Percentiles rank a stretch among this genome's conserved stretches.
Evolutionary conservation across 2,113 vertebrate genomes (phyloP).

Genomic region (Cygnus atratus): DNA sequence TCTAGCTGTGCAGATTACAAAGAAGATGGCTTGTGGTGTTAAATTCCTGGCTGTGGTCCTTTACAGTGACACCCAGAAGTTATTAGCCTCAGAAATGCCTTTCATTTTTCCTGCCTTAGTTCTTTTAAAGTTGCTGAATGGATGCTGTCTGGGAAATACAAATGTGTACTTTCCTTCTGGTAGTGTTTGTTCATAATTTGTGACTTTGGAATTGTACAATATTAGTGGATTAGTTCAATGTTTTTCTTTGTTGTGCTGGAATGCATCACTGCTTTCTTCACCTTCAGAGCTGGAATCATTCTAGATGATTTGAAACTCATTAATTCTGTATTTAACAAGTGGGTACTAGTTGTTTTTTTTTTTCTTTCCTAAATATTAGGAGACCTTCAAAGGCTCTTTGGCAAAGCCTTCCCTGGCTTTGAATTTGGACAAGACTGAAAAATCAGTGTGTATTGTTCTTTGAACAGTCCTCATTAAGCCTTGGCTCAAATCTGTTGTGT

Average conservation of each 20-base stretch:
- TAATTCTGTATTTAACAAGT: neutral
- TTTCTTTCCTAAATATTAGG: neutral
- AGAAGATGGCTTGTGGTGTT: neutral
- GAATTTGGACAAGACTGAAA: neutral
- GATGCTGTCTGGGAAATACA: neutral
- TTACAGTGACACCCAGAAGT: neutral
- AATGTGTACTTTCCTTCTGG: neutral
- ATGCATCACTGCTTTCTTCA: neutral
- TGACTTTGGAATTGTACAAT: neutral
- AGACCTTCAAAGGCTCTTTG: neutral
- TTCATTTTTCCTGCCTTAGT: neutral
- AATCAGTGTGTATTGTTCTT: neutral
- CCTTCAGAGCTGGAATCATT: neutral
- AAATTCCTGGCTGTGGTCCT: neutral
- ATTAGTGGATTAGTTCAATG: neutral
- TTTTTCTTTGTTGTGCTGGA: neutral
- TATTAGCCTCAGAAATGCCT: neutral
- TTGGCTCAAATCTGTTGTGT: neutral
- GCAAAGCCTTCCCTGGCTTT: neutral
- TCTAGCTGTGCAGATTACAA: neutral
- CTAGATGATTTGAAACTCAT: neutral
- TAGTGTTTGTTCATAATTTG: neutral
- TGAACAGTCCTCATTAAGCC: neutral
- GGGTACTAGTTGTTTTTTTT: neutral
- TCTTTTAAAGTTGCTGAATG: neutral